Conservation (phyloP, 2,113 vertebrate species). For the Propithecus coquereli region DNA sequence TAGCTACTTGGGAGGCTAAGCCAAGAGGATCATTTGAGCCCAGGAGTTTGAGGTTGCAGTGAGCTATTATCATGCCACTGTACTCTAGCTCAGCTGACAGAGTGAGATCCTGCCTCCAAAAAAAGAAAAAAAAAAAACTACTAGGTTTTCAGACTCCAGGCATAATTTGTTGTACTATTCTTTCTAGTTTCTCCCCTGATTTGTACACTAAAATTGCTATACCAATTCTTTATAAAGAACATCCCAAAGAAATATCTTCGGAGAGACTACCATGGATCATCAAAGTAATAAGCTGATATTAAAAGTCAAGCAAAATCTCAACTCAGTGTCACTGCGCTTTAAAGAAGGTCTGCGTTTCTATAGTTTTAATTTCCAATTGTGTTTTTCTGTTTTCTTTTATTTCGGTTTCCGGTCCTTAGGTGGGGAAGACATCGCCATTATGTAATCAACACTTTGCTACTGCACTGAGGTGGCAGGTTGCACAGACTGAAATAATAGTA, state of each 20-base stretch:
- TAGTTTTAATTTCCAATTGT: conserved; percentile 5
- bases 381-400: conserved; percentile 25
- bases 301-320: conserved; percentile 43
- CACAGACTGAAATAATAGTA: background rate
- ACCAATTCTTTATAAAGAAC: background rate
- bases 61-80: too few relatives aligned
- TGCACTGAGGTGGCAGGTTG: background rate
- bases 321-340: background rate
- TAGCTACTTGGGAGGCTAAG: too few relatives aligned
- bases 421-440: background rate
- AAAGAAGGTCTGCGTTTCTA: conserved; percentile 15
- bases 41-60: too few relatives aligned
- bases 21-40: too few relatives aligned
- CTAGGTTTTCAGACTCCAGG: background rate
- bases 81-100: too few relatives aligned
- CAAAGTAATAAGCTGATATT: background rate
- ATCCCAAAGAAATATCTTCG: background rate
- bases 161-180: background rate
- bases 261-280: background rate
- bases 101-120: background rate
- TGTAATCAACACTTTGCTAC: background rate
- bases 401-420: background rate
- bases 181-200: background rate
- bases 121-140: background rate
- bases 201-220: background rate